Base-by-base conservation (phyloP, 2,797 vertebrate genomes). In the Trachurus trachurus region DNA sequence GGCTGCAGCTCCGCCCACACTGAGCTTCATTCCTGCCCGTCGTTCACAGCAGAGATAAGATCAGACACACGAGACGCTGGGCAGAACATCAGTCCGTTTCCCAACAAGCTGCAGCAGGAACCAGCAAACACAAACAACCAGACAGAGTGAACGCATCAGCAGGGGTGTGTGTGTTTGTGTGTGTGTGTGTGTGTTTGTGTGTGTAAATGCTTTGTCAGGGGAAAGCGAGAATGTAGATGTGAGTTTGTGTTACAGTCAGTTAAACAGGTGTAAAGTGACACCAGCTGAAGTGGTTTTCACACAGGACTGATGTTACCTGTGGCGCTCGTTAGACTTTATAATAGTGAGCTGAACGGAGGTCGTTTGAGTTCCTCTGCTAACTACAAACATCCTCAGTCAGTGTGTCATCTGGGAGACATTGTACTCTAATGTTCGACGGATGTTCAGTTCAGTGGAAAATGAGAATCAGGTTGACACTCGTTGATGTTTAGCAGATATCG, bases 71-170 rank as follows among this genome's bases (percentile, higher is more conserved):
- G 62, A 63, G 54, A 50, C 62, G 47, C 47, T 74, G 54, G 31
- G 62, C n/a, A 47, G 50, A n/a, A 31, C 16, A 3, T 44, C n/a
- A 15, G 1, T 53, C 1, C 17, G 34, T 47, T 40, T 53, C n/a
- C 22, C 31, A 52, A 39, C 83, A 74, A 69, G 78, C 63, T 66
- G 52, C 70, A 50, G 63, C 83, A 66, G 10, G 71, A 52, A 16
- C 0, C 44, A 10, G 34, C 60, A 17, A 15, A 44, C 2, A 40
- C 15, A 39, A 56, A 62, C 34, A 2, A 26, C 34, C 45, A 69
- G 17, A 34, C 40, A 70, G 54, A 58, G 68, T 9, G 11, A 16
- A 45, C 37, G 58, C 37, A 70, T 58, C 2, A 45, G 3, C 8
- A 16, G 13, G 49, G 65, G 10, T 42, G 3, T 12, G 11, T 42